Conservation (phyloP, 2,797 vertebrate genomes). For the Neosilurus mollespiculum region DNA sequence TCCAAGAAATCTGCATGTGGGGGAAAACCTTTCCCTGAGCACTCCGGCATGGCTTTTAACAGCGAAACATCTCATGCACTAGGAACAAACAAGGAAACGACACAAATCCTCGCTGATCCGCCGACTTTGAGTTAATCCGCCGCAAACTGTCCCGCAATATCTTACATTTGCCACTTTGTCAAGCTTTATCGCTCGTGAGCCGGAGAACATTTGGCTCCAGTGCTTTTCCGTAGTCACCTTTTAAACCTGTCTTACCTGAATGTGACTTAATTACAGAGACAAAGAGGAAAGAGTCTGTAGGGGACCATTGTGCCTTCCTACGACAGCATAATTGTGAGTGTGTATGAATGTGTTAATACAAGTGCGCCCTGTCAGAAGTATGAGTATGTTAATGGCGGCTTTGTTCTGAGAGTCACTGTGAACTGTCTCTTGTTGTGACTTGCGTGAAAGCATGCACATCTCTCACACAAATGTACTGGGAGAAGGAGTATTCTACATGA, state of each 20-base stretch:
- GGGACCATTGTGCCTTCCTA: conserved; percentile 22
- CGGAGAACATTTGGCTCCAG: neutral
- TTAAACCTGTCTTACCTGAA: conserved; percentile 40
- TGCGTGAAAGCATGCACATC: conserved; percentile 3
- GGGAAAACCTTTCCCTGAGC: neutral
- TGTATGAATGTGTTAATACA: conserved; percentile 16
- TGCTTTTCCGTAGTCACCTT: conserved; percentile 21
- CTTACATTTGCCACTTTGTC: conserved; percentile 35
- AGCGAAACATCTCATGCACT: neutral
- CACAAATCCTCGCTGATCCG: conserved; percentile 44
- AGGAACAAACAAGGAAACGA: conserved; percentile 29
- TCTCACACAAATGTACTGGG: neutral
- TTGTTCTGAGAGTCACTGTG: conserved; percentile 28
- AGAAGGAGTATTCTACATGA: neutral
- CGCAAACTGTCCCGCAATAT: conserved; percentile 1
- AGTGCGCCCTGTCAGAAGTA: conserved; percentile 21
- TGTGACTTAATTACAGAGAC: conserved; percentile 46
- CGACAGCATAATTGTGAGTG: conserved; percentile 1
- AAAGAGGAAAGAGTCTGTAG: neutral
- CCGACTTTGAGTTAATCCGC: conserved; percentile 23
- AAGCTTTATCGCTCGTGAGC: conserved; percentile 1
- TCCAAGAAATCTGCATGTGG: neutral
- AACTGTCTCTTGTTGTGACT: conserved; percentile 31
- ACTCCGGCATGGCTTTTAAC: neutral
- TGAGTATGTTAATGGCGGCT: conserved; percentile 28